Base-by-base conservation (phyloP, 2,888 invertebrate genomes). In the Drosophila borealis region DNA sequence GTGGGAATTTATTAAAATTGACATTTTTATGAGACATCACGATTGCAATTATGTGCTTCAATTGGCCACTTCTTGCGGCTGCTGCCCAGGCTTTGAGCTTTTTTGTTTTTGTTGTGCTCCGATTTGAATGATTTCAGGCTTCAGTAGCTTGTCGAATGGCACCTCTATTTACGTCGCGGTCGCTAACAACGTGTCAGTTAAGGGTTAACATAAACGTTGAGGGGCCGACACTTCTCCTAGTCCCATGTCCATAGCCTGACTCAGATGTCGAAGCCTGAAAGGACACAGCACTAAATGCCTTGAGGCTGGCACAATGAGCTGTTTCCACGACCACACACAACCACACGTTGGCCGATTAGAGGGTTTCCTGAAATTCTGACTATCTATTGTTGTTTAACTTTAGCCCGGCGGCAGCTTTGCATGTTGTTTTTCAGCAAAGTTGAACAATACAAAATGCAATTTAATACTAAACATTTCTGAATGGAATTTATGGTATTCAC, bases 1-100 rank as follows among this genome's bases (percentile, higher is more conserved):
- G 73, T 72, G 55, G 63, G 57, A 77, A 74, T 82, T 81, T 87
- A 80, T 87, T 74, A 80, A 80, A 87, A 82, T 81, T 87, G 85
- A 84, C 85, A 73, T 77, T 74, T 81, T 87, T 73, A 77, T 63
- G 68, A 72, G 62, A 70, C 81, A 78, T 74, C 80, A 73, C 67
- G 66, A 65, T 62, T 64, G 76, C 76, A 85, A 86, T 85, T 85
- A 82, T 66, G 71, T 53, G 42, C 67, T 59, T 67, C 42, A 69
- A 66, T 34, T 44, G 41, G 21, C 42, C 50, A 59, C 41, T 59
- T 41, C 41, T 41, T 29, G 29, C 29, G 29, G 29, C 29, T 0
- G 29, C 29, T 29, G 29, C 8, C 2, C 8, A 8, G 29, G 4
- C 13, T 2, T n/a, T 46, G 11, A 29, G 19, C 5, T 34, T 25